Evolutionary conservation across 2,888 invertebrate species (phyloP), one percentile per base, ranked within the genome.

Genomic region (Ennomos fuscantarius): DNA sequence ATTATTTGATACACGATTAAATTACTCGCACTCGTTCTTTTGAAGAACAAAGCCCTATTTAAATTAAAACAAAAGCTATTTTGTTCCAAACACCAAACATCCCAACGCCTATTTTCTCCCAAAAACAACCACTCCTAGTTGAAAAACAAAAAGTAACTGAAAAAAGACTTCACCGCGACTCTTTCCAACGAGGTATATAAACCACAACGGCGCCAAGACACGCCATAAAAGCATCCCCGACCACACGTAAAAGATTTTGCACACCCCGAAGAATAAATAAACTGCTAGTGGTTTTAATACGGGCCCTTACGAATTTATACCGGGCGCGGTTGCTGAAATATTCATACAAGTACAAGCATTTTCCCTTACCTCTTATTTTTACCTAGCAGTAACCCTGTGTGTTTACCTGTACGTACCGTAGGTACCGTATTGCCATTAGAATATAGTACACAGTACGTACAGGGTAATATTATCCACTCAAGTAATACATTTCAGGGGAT

Each of bases 201-300:
- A 57, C 51, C 57, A 45, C 46, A 8, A 36, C 43, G 39, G 43
- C 24, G 33, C 42, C 47, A 32, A 15, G 8, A 33, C 35, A 37
- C 47, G 36, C 47, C 45, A 49, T 49, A 55, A 55, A 55, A 41
- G 33, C 49, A 42, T 41, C 49, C 49, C 11, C 11, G 31, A 45
- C 44, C 48, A 47, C 52, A 46, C 45, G 40, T 51, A 51, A 55
- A 60, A 55, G 47, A 55, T 55, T 55, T 60, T 43, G 50, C 47
- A 33, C 42, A 48, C 51, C 45, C 31, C 40, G 15, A 66, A 65
- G 66, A 70, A 58, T 72, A 68, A 70, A 74, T 72, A 74, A 70
- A 74, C 65, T 67, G 63, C 55, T 64, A 66, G 67, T 73, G 50
- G 68, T 65, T 61, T 67, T 65, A 68, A 70, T 69, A 69, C 59